Conservation (phyloP, 1,140 invertebrate species). For the Ylistrum balloti region DNA sequence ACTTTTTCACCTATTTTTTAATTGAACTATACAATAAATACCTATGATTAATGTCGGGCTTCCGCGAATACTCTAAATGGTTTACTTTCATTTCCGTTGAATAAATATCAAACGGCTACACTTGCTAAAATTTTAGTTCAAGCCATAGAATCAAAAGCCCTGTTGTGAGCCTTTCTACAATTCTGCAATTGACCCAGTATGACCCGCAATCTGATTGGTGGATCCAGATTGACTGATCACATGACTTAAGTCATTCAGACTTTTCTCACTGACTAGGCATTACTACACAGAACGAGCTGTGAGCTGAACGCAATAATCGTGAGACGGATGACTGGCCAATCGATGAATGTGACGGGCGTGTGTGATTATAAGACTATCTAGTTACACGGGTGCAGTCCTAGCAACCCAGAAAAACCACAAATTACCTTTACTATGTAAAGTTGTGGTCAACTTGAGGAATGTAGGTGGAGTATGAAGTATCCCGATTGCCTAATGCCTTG, state of each 20-base stretch:
- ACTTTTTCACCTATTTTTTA: not conserved
- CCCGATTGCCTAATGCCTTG: not conserved
- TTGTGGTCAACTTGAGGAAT: not conserved
- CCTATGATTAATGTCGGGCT: not conserved
- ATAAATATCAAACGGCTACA: not conserved
- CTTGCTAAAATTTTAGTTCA: not conserved
- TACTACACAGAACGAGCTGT: not conserved
- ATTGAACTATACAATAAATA: not conserved
- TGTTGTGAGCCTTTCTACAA: not conserved
- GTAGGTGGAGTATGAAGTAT: not conserved
- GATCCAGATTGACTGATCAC: not conserved
- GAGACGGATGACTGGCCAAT: not conserved
- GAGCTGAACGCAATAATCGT: too few species aligned
- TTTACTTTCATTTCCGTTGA: not conserved
- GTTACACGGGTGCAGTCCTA: conserved; percentile 27
- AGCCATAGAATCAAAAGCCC: not conserved
- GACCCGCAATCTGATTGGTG: conserved; percentile 21
- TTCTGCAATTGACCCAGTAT: not conserved
- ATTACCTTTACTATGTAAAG: not conserved
- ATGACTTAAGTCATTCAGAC: not conserved
- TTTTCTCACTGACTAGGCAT: conserved; percentile 1
- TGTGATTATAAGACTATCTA: not conserved
- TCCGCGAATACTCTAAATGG: not conserved
- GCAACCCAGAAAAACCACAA: not conserved
- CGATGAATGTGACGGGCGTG: not conserved